A percentile compares a stretch with the other conserved stretches of the same genome.
Conservation (phyloP, 2,888 invertebrate genomes). For the Drosophila subsilvestris region DNA sequence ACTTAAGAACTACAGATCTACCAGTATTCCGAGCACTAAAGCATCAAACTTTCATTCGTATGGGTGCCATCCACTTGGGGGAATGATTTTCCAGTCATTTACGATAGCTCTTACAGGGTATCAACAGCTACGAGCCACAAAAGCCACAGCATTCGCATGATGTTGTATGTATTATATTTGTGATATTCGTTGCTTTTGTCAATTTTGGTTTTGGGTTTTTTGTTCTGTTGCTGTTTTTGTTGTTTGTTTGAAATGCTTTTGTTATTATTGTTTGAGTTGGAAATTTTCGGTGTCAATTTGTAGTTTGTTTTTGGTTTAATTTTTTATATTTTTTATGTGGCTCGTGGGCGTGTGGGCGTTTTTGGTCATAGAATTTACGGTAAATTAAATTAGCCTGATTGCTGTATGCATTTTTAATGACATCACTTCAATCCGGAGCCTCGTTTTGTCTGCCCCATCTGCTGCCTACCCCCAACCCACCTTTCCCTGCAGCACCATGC, state of each 20-base stretch:
- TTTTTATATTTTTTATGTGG: background rate
- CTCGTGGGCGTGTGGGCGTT: conserved; percentile 5
- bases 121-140: background rate
- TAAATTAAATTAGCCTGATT: conserved; percentile 68
- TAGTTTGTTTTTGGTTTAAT: conserved; percentile 4
- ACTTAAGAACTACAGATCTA: too few species aligned
- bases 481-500: background rate
- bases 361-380: conserved; percentile 36
- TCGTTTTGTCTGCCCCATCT: conserved; percentile 1
- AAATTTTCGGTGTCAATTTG: conserved; percentile 24
- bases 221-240: conserved; percentile 9
- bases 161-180: background rate
- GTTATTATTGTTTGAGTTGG: conserved; percentile 13
- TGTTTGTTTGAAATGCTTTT: conserved; percentile 11
- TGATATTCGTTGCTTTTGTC: background rate
- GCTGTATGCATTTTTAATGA: conserved; percentile 64
- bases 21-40: too few species aligned
- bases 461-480: too few species aligned
- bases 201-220: background rate
- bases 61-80: too few species aligned
- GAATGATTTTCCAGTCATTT: too few species aligned
- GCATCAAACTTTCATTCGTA: too few species aligned
- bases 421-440: conserved; percentile 27
- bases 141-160: background rate
- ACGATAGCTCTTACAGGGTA: background rate